phyloP scores from a whole-genome alignment of 1,140 invertebrate genomes.

The Dendrolimus punctatus region DNA sequence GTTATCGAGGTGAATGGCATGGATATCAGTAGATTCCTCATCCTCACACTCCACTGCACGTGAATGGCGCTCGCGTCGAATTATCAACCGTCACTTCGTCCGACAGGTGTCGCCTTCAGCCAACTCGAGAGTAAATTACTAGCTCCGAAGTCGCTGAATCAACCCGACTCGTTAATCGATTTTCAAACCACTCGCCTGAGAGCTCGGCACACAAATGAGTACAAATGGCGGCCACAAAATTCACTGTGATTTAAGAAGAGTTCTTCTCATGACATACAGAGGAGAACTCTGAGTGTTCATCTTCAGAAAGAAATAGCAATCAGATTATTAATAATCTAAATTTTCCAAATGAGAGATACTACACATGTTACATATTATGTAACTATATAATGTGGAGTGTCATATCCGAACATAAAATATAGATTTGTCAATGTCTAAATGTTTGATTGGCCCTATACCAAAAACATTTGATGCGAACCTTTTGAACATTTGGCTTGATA shows the following conservation, averaged over 20 bases:
- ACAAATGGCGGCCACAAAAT: slow-evolving; percentile 25
- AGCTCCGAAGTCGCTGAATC: slow-evolving; percentile 67
- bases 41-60: slow-evolving; percentile 51
- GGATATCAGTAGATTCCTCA: slow-evolving; percentile 30
- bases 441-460: no score
- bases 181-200: slow-evolving; percentile 53
- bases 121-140: slow-evolving; percentile 71
- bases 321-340: no score
- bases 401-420: no score
- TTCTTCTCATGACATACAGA: no score
- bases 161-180: slow-evolving; percentile 65
- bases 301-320: no score
- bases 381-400: no score
- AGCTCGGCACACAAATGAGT: slow-evolving; percentile 37
- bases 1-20: slow-evolving; percentile 9
- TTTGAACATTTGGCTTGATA: no score
- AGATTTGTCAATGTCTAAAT: no score
- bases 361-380: no score
- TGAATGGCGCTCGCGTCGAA: slow-evolving; percentile 64
- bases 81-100: slow-evolving; percentile 66
- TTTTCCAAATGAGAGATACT: no score
- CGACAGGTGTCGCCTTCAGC: slow-evolving; percentile 70
- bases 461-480: no score
- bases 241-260: not conserved
- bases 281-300: no score